phyloP scores from a whole-genome alignment of 2,888 invertebrate species.

The Drosophila trichaetosa region DNA sequence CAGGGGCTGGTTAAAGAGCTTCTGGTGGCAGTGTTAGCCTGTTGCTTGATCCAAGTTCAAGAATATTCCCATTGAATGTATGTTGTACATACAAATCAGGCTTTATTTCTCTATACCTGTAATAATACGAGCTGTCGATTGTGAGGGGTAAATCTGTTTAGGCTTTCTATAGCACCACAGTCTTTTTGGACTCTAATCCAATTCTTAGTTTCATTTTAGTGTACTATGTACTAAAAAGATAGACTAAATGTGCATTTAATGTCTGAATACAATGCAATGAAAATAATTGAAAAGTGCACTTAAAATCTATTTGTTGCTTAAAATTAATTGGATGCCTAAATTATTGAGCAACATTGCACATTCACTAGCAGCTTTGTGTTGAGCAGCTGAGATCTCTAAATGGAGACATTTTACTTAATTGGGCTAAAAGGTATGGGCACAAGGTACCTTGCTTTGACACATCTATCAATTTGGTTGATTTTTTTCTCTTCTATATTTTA shows the following conservation, averaged over 20 bases:
- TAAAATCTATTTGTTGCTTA: background rate
- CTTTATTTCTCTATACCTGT: conserved; percentile 2
- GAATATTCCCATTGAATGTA: conserved; percentile 19
- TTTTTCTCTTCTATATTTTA: conserved; percentile 5
- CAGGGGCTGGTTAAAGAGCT: background rate
- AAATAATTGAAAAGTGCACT: background rate
- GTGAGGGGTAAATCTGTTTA: background rate
- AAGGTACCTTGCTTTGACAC: background rate
- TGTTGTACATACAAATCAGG: conserved; percentile 9
- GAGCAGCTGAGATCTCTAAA: background rate
- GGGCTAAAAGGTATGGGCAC: background rate
- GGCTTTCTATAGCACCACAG: background rate
- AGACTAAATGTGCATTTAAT: background rate
- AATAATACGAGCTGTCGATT: background rate
- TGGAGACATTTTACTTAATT: conserved; percentile 4
- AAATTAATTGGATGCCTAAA: background rate
- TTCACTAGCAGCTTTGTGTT: background rate
- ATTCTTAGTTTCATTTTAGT: background rate
- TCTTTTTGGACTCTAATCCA: background rate
- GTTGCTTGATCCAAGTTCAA: conserved; percentile 41
- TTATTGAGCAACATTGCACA: background rate
- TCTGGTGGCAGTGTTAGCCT: conserved; percentile 21
- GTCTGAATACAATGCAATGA: background rate
- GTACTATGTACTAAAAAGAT: background rate
- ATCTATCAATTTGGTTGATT: conserved; percentile 40